Evolutionary conservation across 2,888 invertebrate genomes (phyloP).

Genomic region (Vannuccia rotundouncinata): DNA sequence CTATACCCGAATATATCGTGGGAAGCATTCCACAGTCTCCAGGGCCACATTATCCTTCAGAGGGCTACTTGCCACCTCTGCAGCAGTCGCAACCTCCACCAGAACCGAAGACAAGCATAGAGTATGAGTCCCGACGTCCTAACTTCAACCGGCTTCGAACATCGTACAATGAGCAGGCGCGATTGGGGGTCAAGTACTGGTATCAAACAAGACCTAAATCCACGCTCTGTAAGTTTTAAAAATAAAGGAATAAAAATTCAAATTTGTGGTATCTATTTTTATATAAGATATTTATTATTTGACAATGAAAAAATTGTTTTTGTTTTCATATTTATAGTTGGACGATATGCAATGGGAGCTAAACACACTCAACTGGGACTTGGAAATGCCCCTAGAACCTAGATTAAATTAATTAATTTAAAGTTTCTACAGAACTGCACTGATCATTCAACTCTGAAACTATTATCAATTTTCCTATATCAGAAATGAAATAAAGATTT

Average conservation of each 20-base stretch:
- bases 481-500: too few species aligned
- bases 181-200: not conserved
- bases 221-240: not conserved
- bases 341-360: constrained; percentile 14
- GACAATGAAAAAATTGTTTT: too few species aligned
- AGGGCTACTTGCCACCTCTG: not conserved
- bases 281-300: too few species aligned
- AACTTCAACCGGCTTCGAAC: not conserved
- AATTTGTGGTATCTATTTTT: too few species aligned
- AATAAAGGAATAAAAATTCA: too few species aligned
- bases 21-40: not conserved
- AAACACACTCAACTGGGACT: constrained; percentile 7
- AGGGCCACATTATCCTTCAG: not conserved
- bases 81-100: not conserved
- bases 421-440: too few species aligned
- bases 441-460: too few species aligned
- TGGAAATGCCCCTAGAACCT: not conserved
- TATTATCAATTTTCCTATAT: too few species aligned
- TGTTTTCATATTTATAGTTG: not conserved
- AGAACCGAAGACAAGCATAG: not conserved
- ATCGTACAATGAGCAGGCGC: not conserved
- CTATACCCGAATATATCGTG: not conserved
- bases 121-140: not conserved
- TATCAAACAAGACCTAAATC: not conserved
- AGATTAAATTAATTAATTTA: too few species aligned